These are phyloP conservation scores for Psammodynastes pulverulentus DNA, from an alignment of 2,113 vertebrate genomes.

Conservation along the genomic window DNA sequence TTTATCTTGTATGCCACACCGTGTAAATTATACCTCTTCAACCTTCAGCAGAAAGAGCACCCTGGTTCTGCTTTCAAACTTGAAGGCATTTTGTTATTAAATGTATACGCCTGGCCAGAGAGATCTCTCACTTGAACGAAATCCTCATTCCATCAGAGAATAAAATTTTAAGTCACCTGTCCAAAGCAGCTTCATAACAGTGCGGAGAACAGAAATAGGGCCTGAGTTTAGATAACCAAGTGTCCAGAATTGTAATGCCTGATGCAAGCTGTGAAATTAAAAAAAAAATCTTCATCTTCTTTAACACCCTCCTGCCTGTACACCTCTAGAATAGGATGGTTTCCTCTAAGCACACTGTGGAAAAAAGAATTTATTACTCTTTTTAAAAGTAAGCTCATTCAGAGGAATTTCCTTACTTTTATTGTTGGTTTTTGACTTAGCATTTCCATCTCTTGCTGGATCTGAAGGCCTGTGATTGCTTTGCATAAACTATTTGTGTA, in stretches of 20 bases:
- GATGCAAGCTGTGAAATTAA: constrained; percentile 66
- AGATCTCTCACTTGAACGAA: constrained; percentile 54
- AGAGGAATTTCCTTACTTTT: neutral
- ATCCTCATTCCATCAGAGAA: constrained; percentile 57
- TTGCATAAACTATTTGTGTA: neutral
- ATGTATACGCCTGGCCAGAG: constrained; percentile 37
- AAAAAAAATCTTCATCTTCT: constrained; percentile 46
- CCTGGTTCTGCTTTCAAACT: constrained; percentile 6
- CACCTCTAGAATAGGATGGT: constrained; percentile 29
- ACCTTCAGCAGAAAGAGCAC: neutral
- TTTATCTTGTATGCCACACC: neutral
- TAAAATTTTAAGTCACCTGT: constrained; percentile 63
- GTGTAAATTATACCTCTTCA: neutral
- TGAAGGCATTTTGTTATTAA: constrained; percentile 54
- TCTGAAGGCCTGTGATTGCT: neutral
- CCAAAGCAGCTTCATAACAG: constrained; percentile 43
- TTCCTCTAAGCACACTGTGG: constrained; percentile 54
- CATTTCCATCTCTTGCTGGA: neutral
- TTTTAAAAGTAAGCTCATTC: neutral
- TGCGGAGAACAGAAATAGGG: constrained; percentile 48
- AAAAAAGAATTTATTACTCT: constrained; percentile 55
- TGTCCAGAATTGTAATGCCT: constrained; percentile 53
- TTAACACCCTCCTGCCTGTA: constrained; percentile 20
- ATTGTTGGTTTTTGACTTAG: accelerated
- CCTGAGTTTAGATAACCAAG: constrained; percentile 64